These are phyloP conservation scores for Leptocoma aspasia DNA, from an alignment of 2,113 vertebrate species.

Conservation along the genomic window DNA sequence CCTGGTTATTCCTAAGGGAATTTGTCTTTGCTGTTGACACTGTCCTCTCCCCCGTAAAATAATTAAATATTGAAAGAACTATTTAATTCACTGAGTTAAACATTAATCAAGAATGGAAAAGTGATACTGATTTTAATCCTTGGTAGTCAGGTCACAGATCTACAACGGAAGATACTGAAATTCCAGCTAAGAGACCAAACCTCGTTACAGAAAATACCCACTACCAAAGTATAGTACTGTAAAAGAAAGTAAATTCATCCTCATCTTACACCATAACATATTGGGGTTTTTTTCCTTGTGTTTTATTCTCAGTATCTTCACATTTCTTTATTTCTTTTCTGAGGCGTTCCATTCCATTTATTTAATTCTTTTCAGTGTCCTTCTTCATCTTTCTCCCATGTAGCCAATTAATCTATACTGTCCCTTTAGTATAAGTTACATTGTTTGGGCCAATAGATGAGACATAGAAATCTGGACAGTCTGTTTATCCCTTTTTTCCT, in stretches of 20 bases:
- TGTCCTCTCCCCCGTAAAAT: constrained; percentile 1
- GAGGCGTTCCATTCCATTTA: neutral
- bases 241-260: neutral
- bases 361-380: neutral
- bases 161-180: constrained; percentile 39
- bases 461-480: neutral
- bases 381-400: neutral
- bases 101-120: constrained; percentile 55
- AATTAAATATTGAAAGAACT: constrained; percentile 62
- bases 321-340: neutral
- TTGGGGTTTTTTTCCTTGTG: neutral
- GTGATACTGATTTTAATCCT: constrained; percentile 56
- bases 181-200: constrained; percentile 36
- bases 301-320: neutral
- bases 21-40: neutral
- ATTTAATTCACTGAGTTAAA: constrained; percentile 60
- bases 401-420: neutral
- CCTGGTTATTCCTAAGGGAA: neutral
- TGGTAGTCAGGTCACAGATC: constrained; percentile 24
- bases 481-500: neutral
- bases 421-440: neutral
- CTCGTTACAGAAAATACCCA: neutral
- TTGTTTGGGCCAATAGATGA: neutral
- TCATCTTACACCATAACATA: neutral
- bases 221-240: neutral